phyloP scores from a whole-genome alignment of 2,113 vertebrate genomes.

The Cichladusa arquata region DNA sequence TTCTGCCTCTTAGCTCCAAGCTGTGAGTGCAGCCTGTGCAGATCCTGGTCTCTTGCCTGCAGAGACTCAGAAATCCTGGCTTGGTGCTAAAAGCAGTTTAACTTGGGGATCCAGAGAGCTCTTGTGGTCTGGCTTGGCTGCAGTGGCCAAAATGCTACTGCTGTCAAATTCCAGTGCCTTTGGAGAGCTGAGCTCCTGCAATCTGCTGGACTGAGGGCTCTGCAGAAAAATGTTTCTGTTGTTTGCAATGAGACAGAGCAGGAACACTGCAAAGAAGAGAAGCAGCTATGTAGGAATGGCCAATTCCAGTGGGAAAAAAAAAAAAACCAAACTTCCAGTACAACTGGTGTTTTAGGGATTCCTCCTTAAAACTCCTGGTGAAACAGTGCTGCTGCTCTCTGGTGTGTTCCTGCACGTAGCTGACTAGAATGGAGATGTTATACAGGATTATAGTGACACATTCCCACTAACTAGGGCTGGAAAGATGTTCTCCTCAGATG shows the following conservation, averaged over 20 bases:
- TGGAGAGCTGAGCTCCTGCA: conserved; percentile 3
- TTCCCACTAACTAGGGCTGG: not conserved
- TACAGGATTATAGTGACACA: not conserved
- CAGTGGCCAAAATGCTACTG: conserved; percentile 44
- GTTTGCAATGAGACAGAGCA: not conserved
- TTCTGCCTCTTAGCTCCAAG: not conserved
- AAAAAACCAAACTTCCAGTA: not conserved
- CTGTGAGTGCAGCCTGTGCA: not conserved
- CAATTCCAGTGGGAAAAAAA: not conserved
- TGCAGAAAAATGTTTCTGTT: not conserved
- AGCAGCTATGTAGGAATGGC: fast-evolving
- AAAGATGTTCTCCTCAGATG: not conserved
- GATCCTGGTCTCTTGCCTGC: not conserved
- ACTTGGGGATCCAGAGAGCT: not conserved
- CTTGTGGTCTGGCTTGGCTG: not conserved
- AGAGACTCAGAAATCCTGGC: not conserved
- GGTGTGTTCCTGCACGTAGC: not conserved
- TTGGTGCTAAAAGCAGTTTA: not conserved
- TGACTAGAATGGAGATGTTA: not conserved
- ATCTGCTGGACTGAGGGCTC: not conserved
- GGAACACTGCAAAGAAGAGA: not conserved
- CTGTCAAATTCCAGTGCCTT: not conserved
- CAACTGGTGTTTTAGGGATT: not conserved
- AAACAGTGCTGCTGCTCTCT: not conserved
- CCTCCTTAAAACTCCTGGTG: not conserved